Base-by-base conservation (phyloP, 1,140 invertebrate species). In the Anastatus disparis region DNA sequence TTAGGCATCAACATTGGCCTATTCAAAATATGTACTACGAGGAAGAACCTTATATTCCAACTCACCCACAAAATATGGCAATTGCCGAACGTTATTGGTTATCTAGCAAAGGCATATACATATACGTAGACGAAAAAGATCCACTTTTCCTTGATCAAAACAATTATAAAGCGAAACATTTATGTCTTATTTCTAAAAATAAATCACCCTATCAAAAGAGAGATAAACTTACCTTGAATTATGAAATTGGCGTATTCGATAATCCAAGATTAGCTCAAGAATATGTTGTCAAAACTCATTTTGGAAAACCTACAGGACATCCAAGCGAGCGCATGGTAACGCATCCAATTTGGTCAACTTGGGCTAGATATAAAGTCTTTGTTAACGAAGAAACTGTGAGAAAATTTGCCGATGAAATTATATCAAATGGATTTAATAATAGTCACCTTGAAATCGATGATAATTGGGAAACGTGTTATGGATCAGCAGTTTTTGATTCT, bases 381-480 rank as follows among this genome's bases (percentile, higher is more conserved):
- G 91, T 98, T 1, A 90, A 90, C 75, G 90, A 94, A 52, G 72
- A 77, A 0, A 87, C 88, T 17, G 88, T 96, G 0, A 70, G 90
- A 2, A 79, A 91, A 8, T 97, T 92, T 79, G 93, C 92, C 0
- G 70, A 91, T 38, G 87, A 92, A 76, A 96, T 97, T 56, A 71
- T 87, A 1, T 77, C 85, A 0, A 76, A 93, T 76, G 90, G 89
- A 0, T 97, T 95, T 74, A 86, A 89, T 0, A 89, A 91, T 78
- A 93, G 93, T 61, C 94, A 96, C 76, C 69, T 97, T 15, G 95
- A 97, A 86, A 94, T 98, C 53, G 96, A 97, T 77, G 95, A 97
- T 78, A 89, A 92, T 8, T 98, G 95, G 95, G 94, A 97, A 78
- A 90, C 89, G 15, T 93, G 94, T 76, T 97, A 97, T 76, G 95